A percentile compares a stretch with the other conserved stretches of the same genome.
Evolutionary conservation across 2,113 vertebrate species (phyloP).

Genomic region (Rhea pennata): DNA sequence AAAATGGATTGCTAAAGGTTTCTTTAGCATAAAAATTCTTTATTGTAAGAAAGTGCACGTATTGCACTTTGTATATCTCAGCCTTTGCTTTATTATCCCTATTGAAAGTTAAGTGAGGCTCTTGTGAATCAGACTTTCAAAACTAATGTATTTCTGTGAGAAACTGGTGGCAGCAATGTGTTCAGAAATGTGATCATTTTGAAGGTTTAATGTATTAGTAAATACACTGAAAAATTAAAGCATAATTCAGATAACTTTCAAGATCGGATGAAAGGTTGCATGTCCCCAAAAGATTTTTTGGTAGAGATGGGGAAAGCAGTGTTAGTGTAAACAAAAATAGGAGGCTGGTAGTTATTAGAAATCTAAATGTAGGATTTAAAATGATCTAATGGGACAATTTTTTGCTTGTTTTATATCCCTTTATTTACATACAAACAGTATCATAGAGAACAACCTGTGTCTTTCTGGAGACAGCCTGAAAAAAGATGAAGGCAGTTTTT

Average conservation of each 20-base stretch:
- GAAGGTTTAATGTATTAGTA: conserved; percentile 40
- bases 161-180: background rate
- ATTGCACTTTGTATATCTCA: background rate
- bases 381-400: background rate
- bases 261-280: background rate
- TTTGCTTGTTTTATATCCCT: background rate
- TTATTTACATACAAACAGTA: background rate
- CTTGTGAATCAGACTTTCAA: conserved; percentile 5
- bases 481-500: background rate
- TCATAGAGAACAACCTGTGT: background rate
- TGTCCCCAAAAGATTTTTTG: background rate
- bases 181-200: conserved; percentile 47
- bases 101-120: background rate
- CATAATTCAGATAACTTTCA: background rate
- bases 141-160: conserved; percentile 44
- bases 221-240: conserved; percentile 48
- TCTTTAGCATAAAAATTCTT: background rate
- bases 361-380: background rate
- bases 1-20: background rate
- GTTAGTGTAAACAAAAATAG: background rate
- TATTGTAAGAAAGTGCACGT: background rate
- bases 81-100: background rate
- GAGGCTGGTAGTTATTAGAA: background rate
- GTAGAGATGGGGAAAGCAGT: background rate
- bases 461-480: background rate